Percentiles rank a stretch among this genome's conserved stretches.
These are phyloP conservation scores for Acleris emargana DNA, from an alignment of 2,888 invertebrate species.

Conservation along the genomic window DNA sequence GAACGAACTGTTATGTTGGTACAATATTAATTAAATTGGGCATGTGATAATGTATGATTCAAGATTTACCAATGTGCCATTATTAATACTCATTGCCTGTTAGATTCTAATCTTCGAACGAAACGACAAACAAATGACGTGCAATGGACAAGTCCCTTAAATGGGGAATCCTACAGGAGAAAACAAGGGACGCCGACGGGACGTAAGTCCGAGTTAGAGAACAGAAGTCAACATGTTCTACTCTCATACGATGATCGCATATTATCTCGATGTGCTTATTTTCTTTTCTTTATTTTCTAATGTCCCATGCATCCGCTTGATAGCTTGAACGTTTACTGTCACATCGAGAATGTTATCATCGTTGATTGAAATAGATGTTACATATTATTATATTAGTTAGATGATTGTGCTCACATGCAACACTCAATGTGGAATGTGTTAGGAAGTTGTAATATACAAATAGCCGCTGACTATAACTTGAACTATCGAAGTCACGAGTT, in stretches of 20 bases:
- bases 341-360: conserved; percentile 81
- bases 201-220: conserved; percentile 82
- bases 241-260: conserved; percentile 73
- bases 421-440: conserved; percentile 69
- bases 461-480: conserved; percentile 50
- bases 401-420: conserved; percentile 45
- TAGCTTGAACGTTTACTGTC: conserved; percentile 70
- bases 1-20: neutral
- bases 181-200: conserved; percentile 85
- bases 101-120: conserved; percentile 72
- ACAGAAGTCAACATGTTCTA: conserved; percentile 45
- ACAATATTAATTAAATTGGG: conserved; percentile 13
- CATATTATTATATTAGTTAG: conserved; percentile 49
- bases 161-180: conserved; percentile 83
- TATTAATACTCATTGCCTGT: conserved; percentile 37
- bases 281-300: conserved; percentile 53
- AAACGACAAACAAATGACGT: conserved; percentile 73
- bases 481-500: conserved; percentile 44
- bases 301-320: conserved; percentile 71
- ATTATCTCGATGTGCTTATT: conserved; percentile 78
- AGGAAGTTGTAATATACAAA: conserved; percentile 70
- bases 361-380: conserved; percentile 52
- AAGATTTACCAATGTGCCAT: neutral
- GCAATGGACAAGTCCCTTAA: conserved; percentile 65
- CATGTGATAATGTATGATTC: neutral